phyloP scores from a whole-genome alignment of 2,888 invertebrate genomes.

The Acleris literana region DNA sequence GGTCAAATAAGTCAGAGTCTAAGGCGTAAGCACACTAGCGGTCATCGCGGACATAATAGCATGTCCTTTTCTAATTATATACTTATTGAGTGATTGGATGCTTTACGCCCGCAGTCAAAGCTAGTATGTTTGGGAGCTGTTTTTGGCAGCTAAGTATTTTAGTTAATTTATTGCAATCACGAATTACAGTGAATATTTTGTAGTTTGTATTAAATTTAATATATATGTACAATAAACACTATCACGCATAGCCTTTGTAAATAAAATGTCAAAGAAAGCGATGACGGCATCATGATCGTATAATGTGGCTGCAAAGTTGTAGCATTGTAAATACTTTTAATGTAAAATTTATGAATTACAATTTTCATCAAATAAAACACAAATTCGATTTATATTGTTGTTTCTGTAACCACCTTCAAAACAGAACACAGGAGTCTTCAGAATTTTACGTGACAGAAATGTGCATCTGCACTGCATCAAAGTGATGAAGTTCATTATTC shows the following conservation, averaged over 20 bases:
- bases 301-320: slow-evolving; percentile 45
- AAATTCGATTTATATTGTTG: slow-evolving; percentile 53
- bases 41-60: not conserved
- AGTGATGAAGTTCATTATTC: too few species aligned
- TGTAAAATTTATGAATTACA: slow-evolving; percentile 80
- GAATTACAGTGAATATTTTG: slow-evolving; percentile 37
- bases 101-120: too few species aligned
- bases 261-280: slow-evolving; percentile 56
- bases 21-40: not conserved
- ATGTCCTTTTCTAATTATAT: too few species aligned
- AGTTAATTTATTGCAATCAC: slow-evolving; percentile 33
- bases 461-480: too few species aligned
- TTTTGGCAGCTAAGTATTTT: slow-evolving; percentile 30
- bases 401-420: not conserved
- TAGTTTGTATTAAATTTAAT: slow-evolving; percentile 31
- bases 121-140: slow-evolving; percentile 1
- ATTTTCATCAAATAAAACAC: slow-evolving; percentile 81
- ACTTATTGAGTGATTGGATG: too few species aligned
- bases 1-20: not conserved
- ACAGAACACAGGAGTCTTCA: too few species aligned
- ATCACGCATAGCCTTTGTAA: slow-evolving; percentile 67
- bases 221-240: slow-evolving; percentile 43
- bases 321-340: slow-evolving; percentile 81
- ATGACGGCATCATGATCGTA: slow-evolving; percentile 63
- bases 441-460: too few species aligned